Conservation (phyloP, 2,113 vertebrate genomes). For the Paracanthobrama guichenoti region DNA sequence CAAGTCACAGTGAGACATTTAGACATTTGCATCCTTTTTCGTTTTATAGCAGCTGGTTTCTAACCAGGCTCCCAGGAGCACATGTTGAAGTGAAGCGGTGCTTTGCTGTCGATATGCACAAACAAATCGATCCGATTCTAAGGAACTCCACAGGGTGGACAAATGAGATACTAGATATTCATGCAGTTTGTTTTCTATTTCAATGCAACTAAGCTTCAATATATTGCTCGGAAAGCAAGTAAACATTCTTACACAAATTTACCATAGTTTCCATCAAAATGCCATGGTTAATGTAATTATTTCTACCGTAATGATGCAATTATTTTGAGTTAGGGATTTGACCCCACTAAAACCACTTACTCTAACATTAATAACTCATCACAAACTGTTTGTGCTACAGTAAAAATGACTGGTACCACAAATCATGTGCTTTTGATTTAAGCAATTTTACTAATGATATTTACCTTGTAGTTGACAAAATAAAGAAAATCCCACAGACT, state of each 20-base stretch:
- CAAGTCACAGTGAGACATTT: slow-evolving; percentile 37
- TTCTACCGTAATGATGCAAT: not conserved
- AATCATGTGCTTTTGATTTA: not conserved
- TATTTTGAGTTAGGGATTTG: not conserved
- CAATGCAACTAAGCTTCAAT: not conserved
- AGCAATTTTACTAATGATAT: not conserved
- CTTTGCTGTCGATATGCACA: slow-evolving; percentile 38
- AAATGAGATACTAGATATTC: slow-evolving; percentile 6
- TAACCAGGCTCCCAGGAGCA: slow-evolving; percentile 28
- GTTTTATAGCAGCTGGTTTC: slow-evolving; percentile 21
- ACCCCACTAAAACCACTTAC: not conserved
- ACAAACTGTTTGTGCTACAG: not conserved
- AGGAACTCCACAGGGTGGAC: slow-evolving; percentile 32
- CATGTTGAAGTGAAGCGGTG: slow-evolving; percentile 12
- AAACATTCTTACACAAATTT: not conserved
- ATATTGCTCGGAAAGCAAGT: not conserved
- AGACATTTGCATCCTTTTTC: slow-evolving; percentile 34
- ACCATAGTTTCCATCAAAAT: not conserved
- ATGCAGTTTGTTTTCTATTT: slow-evolving; percentile 35
- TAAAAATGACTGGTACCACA: not conserved
- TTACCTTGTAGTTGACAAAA: not conserved
- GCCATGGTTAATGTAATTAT: not conserved
- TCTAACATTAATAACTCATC: not conserved
- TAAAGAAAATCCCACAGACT: not conserved
- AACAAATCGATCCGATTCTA: slow-evolving; percentile 48